Percentiles rank a stretch among this genome's conserved stretches.
phyloP scores from a whole-genome alignment of 2,797 vertebrate genomes.

The Phalloptychus januarius region DNA sequence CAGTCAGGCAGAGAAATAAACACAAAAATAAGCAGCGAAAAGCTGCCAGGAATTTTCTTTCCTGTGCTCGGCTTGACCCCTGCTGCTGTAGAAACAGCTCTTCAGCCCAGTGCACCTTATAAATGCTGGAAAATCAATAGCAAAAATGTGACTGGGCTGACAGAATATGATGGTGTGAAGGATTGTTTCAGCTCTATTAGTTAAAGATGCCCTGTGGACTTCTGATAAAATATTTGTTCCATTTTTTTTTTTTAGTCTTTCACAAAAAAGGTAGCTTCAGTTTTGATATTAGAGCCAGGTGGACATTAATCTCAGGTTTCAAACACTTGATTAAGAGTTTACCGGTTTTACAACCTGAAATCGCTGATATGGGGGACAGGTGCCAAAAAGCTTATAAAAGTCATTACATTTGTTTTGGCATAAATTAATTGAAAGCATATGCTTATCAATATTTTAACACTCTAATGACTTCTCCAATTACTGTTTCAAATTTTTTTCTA shows the following conservation, averaged over 20 bases:
- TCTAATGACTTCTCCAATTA: not conserved
- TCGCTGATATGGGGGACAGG: conserved; percentile 20
- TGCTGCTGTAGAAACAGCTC: conserved; percentile 40
- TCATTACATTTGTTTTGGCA: not conserved
- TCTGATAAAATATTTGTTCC: conserved; percentile 4
- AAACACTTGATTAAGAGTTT: conserved; percentile 41
- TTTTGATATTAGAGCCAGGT: not conserved
- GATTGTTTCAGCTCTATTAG: conserved; percentile 12
- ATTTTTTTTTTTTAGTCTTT: not conserved
- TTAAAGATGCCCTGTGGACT: not conserved
- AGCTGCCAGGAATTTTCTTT: conserved; percentile 32
- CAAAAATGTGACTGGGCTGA: conserved; percentile 26
- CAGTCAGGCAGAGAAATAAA: conserved; percentile 12
- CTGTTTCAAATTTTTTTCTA: not conserved
- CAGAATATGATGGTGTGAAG: conserved; percentile 17
- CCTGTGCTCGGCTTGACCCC: conserved; percentile 31
- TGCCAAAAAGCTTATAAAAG: conserved; percentile 24
- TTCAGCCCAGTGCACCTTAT: conserved; percentile 27
- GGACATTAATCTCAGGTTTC: conserved; percentile 24
- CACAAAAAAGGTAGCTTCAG: not conserved
- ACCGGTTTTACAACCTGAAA: conserved; percentile 42
- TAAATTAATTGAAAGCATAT: not conserved
- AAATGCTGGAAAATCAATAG: conserved; percentile 43
- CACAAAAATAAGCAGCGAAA: conserved; percentile 28
- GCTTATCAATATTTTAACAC: not conserved